Evolutionary conservation across 2,113 vertebrate species (phyloP).

Genomic region (Microtus montanus): DNA sequence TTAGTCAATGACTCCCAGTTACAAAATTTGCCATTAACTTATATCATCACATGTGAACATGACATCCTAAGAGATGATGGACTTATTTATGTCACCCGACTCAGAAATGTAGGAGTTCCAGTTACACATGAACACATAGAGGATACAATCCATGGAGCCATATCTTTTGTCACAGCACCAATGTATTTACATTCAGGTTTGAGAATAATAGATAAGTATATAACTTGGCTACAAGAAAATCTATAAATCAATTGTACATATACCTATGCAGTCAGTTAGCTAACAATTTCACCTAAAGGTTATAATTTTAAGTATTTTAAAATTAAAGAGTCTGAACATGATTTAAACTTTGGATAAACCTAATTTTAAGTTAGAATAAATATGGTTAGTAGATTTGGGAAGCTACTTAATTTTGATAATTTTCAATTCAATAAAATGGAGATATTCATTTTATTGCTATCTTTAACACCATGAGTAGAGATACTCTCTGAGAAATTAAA

Average conservation of each 20-base stretch:
- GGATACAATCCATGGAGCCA: too few species aligned
- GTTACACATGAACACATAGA: too few species aligned
- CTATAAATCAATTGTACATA: slow-evolving; percentile 85
- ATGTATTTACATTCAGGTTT: slow-evolving; percentile 81
- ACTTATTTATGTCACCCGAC: too few species aligned
- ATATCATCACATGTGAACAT: slow-evolving; percentile 91
- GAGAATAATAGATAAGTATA: slow-evolving; percentile 82
- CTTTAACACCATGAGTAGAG: not conserved
- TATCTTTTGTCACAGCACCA: slow-evolving; percentile 74
- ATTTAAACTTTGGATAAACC: not conserved
- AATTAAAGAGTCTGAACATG: not conserved
- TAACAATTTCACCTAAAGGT: not conserved
- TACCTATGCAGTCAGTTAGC: not conserved
- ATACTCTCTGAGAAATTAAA: not conserved
- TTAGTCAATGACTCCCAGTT: slow-evolving; percentile 84
- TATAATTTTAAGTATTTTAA: not conserved
- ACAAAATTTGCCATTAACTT: slow-evolving; percentile 85
- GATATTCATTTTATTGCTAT: not conserved
- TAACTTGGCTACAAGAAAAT: slow-evolving; percentile 89
- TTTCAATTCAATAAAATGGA: not conserved
- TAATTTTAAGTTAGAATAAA: not conserved
- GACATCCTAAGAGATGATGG: slow-evolving; percentile 81
- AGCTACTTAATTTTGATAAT: not conserved
- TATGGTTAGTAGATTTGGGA: too few species aligned
- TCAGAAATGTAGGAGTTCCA: too few species aligned